Evolutionary conservation across 2,888 invertebrate species (phyloP), one percentile per base, ranked within the genome.

Genomic region (Noctua janthe): DNA sequence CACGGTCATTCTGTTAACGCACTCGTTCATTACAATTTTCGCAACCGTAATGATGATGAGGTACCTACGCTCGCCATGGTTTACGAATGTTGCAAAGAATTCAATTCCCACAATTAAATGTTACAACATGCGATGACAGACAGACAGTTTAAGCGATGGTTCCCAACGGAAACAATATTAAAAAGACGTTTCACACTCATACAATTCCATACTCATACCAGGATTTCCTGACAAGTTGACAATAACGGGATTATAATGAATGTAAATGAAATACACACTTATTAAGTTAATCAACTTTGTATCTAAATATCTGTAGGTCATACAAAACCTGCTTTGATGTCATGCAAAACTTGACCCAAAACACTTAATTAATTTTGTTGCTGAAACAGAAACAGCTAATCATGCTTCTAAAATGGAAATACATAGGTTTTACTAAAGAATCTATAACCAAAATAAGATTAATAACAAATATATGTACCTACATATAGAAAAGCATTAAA

Each of bases 91-190:
- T 64, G 75, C 88, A 86, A 88, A 82, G 85, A 88, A 76, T 73
- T 1, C 69, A 39, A 49, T 86, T 86, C 86, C 59, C 86, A 86
- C 89, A 86, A n/a, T 88, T 82, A 78, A 76, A 62, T 70, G 51
- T 88, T 88, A 86, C 88, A 86, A 77, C 64, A 76, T 56, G 64
- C 23, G 13, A 49, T 69, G 77, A 74, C 71, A 76, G 67, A 69
- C 43, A 47, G 69, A 64, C 35, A n/a, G 67, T 56, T 76, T 81
- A 74, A 56, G 84, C 47, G n/a, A 59, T 10, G 47, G 39, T 86
- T 88, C 88, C 39, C 85, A 88, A 76, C 71, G 64, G 74, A 74
- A 76, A 70, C 74, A 71, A 71, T 77, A 69, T 29, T 74, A 75
- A 86, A 82, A 39, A 71, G 43, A 84, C 2, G 35, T 35, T 87